These are phyloP conservation scores for Drosophila falleni DNA, from an alignment of 2,888 invertebrate genomes.

Conservation along the genomic window DNA sequence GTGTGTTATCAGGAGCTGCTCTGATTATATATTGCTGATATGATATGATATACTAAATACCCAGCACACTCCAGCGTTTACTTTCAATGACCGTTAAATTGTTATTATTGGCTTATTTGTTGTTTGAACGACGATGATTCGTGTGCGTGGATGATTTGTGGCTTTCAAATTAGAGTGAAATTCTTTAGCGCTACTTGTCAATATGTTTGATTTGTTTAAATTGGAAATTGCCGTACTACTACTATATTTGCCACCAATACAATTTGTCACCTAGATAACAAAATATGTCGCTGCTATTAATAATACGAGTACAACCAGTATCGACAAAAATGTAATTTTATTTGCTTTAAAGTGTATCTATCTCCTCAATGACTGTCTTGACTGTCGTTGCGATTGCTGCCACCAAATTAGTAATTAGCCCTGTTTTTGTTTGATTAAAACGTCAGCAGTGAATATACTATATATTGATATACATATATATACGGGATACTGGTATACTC, in stretches of 20 bases:
- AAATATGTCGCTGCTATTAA: conserved; percentile 55
- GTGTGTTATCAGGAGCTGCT: conserved; percentile 48
- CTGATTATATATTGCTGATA: conserved; percentile 59
- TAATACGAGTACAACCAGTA: conserved; percentile 29
- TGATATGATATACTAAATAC: conserved; percentile 50
- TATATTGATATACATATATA: background rate
- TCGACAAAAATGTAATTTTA: conserved; percentile 57
- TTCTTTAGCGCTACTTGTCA: conserved; percentile 3
- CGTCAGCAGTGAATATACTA: conserved; percentile 19
- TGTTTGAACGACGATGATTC: conserved; percentile 26
- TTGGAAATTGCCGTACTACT: conserved; percentile 46
- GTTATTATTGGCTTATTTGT: conserved; percentile 73
- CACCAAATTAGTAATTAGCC: conserved; percentile 65
- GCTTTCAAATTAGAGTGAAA: conserved; percentile 15
- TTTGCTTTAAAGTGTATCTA: conserved; percentile 49
- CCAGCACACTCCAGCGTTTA: conserved; percentile 45
- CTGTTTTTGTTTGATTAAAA: conserved; percentile 60
- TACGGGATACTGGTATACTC: background rate
- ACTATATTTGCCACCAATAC: conserved; percentile 15
- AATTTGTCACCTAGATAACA: conserved; percentile 61
- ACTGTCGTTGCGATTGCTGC: conserved; percentile 3
- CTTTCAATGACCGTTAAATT: conserved; percentile 63
- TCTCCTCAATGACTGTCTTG: conserved; percentile 26
- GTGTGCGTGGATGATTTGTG: conserved; percentile 28
- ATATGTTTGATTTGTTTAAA: conserved; percentile 25